These are phyloP conservation scores for Selenia dentaria DNA, from an alignment of 2,888 invertebrate genomes.

Conservation along the genomic window DNA sequence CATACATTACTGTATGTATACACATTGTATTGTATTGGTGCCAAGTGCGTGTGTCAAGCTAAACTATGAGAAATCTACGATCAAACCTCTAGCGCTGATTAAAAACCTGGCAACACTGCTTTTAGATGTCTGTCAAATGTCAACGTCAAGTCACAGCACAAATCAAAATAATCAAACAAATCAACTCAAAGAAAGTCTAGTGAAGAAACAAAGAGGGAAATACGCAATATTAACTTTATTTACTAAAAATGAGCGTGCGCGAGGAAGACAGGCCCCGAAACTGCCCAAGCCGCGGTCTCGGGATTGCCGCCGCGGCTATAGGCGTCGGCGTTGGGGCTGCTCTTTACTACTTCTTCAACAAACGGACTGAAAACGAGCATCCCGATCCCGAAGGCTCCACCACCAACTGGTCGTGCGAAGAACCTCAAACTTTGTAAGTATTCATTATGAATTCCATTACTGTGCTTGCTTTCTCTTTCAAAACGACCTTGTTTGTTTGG, in stretches of 20 bases:
- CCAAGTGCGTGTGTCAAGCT: no score
- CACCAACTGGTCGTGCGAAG: slow-evolving; percentile 53
- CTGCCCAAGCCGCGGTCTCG: slow-evolving; percentile 66
- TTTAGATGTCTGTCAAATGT: no score
- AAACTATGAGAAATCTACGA: no score
- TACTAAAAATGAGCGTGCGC: slow-evolving; percentile 63
- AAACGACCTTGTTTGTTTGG: not conserved
- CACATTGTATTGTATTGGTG: no score
- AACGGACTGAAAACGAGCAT: slow-evolving; percentile 49
- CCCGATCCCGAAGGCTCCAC: slow-evolving; percentile 60
- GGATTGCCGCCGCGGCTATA: slow-evolving; percentile 69
- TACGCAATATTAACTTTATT: not conserved
- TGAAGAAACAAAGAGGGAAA: no score
- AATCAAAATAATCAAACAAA: no score
- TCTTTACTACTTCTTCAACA: slow-evolving; percentile 72
- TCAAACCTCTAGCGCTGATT: no score
- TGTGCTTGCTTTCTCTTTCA: not conserved
- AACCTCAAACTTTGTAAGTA: slow-evolving; percentile 56
- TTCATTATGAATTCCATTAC: slow-evolving; percentile 22
- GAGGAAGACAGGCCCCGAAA: slow-evolving; percentile 64
- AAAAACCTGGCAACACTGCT: no score
- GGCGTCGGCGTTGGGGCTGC: slow-evolving; percentile 77
- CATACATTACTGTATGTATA: no score
- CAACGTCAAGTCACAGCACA: no score
- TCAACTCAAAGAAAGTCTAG: no score